phyloP scores from a whole-genome alignment of 2,113 vertebrate species.

The Chlamydotis undulata region DNA sequence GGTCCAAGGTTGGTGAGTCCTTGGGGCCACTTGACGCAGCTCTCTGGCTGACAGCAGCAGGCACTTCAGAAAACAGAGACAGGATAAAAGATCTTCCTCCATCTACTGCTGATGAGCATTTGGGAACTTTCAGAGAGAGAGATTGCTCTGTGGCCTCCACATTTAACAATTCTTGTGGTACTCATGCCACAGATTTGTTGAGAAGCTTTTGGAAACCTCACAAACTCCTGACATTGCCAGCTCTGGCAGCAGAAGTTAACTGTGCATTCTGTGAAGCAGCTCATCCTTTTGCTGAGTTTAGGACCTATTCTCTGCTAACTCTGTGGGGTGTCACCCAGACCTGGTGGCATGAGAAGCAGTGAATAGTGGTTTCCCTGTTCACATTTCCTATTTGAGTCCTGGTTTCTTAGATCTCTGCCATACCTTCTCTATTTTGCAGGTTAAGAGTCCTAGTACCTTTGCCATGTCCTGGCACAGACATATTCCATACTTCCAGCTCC shows the following conservation, averaged over 20 bases:
- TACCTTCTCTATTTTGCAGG: neutral
- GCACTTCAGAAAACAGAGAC: neutral
- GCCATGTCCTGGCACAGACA: neutral
- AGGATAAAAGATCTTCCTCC: neutral
- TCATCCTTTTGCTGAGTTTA: neutral
- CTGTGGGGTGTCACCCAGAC: neutral
- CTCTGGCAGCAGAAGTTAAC: neutral
- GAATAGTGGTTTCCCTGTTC: neutral
- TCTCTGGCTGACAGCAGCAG: neutral
- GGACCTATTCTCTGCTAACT: neutral
- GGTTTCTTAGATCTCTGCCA: neutral
- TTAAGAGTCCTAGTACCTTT: neutral
- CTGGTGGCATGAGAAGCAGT: neutral
- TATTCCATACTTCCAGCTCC: neutral
- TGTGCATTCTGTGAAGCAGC: neutral
- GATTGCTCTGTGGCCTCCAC: neutral
- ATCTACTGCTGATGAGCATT: neutral
- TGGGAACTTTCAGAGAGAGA: neutral
- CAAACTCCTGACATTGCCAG: neutral
- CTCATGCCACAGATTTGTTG: neutral
- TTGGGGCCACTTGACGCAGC: neutral
- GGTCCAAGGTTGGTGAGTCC: neutral
- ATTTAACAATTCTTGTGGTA: neutral
- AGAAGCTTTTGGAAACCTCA: neutral
- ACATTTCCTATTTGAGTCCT: neutral